phyloP scores from a whole-genome alignment of 2,888 invertebrate genomes.

The Macroteleia sp. region DNA sequence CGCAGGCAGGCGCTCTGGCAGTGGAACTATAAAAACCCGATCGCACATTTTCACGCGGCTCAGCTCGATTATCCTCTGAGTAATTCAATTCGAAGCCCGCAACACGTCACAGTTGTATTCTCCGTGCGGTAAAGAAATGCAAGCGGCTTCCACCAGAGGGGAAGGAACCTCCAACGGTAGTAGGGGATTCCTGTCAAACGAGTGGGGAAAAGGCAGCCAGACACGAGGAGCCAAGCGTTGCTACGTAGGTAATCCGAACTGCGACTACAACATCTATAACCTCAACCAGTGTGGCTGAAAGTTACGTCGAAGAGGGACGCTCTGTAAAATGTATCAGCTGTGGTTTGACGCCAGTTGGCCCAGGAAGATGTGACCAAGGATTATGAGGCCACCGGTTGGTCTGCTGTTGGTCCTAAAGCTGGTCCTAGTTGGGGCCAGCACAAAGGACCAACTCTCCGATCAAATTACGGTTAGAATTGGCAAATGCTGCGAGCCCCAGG shows the following conservation, averaged over 20 bases:
- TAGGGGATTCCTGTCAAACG: conserved; percentile 5
- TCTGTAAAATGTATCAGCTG: conserved; percentile 14
- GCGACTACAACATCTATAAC: conserved; percentile 36
- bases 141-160: not conserved
- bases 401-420: conserved; percentile 29
- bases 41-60: conserved; percentile 35
- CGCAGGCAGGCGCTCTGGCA: not conserved
- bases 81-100: conserved; percentile 50
- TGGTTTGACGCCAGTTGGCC: not conserved
- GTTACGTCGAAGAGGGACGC: not conserved
- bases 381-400: conserved; percentile 30
- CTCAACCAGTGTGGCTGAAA: conserved; percentile 17
- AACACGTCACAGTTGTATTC: conserved; percentile 40
- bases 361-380: conserved; percentile 4
- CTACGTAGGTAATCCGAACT: conserved; percentile 26
- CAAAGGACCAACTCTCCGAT: conserved; percentile 38
- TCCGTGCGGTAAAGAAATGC: conserved; percentile 31
- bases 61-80: conserved; percentile 38
- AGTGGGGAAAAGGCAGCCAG: conserved; percentile 28
- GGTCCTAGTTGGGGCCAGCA: conserved; percentile 23
- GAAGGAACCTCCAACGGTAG: not conserved
- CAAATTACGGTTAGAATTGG: conserved; percentile 86
- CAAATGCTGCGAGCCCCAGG: conserved; percentile 91
- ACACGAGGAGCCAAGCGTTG: conserved; percentile 39
- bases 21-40: conserved; percentile 32